These are phyloP conservation scores for Cydia pomonella DNA, from an alignment of 1,140 invertebrate species.

Conservation along the genomic window DNA sequence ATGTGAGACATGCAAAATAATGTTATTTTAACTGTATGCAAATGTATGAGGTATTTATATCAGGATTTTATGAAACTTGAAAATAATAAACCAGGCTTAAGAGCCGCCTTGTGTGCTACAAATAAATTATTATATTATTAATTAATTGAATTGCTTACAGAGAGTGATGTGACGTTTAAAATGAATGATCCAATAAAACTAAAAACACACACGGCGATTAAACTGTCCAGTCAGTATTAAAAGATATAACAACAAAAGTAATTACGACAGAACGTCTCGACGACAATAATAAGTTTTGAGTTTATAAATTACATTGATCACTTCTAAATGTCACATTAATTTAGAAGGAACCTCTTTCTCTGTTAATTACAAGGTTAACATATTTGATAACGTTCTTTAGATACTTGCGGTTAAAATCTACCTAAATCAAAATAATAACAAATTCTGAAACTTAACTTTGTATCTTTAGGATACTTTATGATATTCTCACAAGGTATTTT, in stretches of 20 bases:
- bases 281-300: slow-evolving; percentile 15
- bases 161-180: not conserved
- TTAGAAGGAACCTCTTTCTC: not conserved
- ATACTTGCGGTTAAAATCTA: not conserved
- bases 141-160: not conserved
- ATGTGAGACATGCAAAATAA: too few species aligned
- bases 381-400: too few species aligned
- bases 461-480: too few species aligned
- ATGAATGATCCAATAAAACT: not conserved
- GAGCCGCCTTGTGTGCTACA: not conserved
- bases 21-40: too few species aligned
- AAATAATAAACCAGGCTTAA: not conserved
- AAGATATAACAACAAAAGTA: slow-evolving; percentile 18
- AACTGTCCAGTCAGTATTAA: slow-evolving; percentile 19
- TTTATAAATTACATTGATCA: slow-evolving; percentile 10
- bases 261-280: slow-evolving; percentile 18
- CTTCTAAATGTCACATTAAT: slow-evolving; percentile 19
- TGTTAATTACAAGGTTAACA: not conserved
- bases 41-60: not conserved
- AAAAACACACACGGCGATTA: not conserved
- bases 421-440: not conserved
- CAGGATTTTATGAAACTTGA: not conserved
- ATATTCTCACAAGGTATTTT: too few species aligned
- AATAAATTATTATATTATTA: not conserved
- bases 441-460: too few species aligned